Conservation (phyloP, 2,888 invertebrate genomes). For the Isotomurus palustris region DNA sequence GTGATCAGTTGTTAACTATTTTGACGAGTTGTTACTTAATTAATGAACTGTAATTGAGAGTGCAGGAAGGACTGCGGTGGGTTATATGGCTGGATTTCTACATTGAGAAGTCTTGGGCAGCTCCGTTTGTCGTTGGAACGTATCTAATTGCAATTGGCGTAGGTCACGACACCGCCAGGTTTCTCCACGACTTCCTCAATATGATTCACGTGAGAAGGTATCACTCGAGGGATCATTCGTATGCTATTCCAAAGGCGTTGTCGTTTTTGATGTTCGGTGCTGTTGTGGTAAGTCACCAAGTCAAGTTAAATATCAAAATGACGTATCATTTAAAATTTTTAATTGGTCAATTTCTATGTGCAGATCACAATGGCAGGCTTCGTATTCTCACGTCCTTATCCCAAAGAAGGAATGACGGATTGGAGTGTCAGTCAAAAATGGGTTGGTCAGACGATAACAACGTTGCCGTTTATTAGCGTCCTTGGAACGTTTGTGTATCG, state of each 20-base stretch:
- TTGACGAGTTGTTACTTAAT: not conserved
- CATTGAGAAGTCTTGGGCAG: slow-evolving; percentile 11
- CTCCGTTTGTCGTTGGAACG: slow-evolving; percentile 21
- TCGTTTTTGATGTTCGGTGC: slow-evolving; percentile 9
- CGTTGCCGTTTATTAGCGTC: slow-evolving; percentile 7
- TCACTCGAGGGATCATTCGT: slow-evolving; percentile 21
- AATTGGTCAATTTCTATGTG: not conserved
- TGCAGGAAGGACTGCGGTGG: slow-evolving; percentile 29
- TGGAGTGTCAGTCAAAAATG: not conserved
- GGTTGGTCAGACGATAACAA: slow-evolving; percentile 7
- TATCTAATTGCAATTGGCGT: slow-evolving; percentile 26
- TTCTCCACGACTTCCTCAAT: slow-evolving; percentile 38
- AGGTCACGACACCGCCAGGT: slow-evolving; percentile 31
- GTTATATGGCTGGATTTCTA: slow-evolving; percentile 31
- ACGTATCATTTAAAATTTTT: not conserved
- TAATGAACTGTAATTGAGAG: not conserved
- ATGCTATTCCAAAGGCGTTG: slow-evolving; percentile 16
- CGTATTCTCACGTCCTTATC: slow-evolving; percentile 10
- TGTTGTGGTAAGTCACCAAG: slow-evolving; percentile 21
- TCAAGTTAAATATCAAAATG: not conserved
- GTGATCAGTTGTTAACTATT: not conserved
- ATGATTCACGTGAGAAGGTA: slow-evolving; percentile 36
- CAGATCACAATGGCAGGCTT: slow-evolving; percentile 7
- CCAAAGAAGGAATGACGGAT: slow-evolving; percentile 16
- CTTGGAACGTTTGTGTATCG: too few species aligned